Percentiles rank a stretch among this genome's conserved stretches.
Evolutionary conservation across 2,113 vertebrate species (phyloP).

Genomic region (Otocyon megalotis): DNA sequence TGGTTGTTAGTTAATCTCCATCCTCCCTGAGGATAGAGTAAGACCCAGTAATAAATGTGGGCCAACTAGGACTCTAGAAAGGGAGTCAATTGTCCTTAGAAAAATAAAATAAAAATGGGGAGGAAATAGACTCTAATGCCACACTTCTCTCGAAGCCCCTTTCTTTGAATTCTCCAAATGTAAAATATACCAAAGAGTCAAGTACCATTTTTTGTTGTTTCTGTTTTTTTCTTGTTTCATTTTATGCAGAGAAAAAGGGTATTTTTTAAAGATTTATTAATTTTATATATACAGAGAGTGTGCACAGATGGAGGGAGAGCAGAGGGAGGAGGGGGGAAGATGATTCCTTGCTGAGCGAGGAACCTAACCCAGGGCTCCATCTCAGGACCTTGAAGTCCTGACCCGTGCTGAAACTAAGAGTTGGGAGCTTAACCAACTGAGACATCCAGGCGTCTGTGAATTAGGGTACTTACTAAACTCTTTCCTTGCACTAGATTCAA

Average conservation of each 20-base stretch:
- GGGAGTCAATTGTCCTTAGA: neutral
- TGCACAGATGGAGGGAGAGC: neutral
- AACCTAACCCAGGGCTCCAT: neutral
- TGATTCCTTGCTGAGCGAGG: neutral
- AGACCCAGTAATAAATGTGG: neutral
- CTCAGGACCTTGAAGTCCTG: neutral
- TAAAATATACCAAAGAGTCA: neutral
- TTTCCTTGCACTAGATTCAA: neutral
- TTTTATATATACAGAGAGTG: neutral
- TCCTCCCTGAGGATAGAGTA: neutral
- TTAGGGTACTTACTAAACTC: neutral
- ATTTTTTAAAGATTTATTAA: neutral
- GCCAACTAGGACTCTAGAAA: neutral
- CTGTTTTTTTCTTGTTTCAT: neutral
- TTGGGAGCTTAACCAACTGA: neutral
- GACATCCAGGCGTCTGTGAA: neutral
- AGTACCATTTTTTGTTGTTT: neutral
- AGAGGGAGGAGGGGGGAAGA: neutral
- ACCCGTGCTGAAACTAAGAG: neutral
- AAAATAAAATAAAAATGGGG: neutral
- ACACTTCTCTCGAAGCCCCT: neutral
- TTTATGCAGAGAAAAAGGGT: neutral
- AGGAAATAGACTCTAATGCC: fast-evolving
- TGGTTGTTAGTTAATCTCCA: neutral
- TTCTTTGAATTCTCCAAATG: neutral